Evolutionary conservation across 2,888 invertebrate genomes (phyloP).

Genomic region (Cylloceria caligata): DNA sequence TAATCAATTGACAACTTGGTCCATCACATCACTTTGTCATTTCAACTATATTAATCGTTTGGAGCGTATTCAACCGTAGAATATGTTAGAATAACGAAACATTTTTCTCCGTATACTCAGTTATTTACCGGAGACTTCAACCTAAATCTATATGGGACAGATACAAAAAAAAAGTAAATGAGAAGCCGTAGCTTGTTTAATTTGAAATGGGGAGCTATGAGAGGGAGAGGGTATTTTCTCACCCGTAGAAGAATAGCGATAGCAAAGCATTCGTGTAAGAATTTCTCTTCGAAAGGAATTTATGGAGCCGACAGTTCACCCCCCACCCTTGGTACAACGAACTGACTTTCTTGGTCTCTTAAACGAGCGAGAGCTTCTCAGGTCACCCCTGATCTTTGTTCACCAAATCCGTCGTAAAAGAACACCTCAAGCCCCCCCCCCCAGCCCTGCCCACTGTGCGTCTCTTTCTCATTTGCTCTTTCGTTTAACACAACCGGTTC

Average conservation of each 20-base stretch:
- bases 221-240: not conserved
- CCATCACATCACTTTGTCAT: too few species aligned
- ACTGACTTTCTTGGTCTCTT: constrained; percentile 48
- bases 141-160: too few species aligned
- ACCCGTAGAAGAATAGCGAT: constrained; percentile 12
- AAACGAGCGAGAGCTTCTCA: constrained; percentile 46
- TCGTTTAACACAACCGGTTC: constrained; percentile 29
- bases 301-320: constrained; percentile 9
- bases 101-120: too few species aligned
- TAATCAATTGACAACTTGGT: too few species aligned
- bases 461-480: constrained; percentile 23
- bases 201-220: not conserved
- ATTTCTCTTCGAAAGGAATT: constrained; percentile 44
- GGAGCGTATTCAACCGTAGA: too few species aligned
- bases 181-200: constrained; percentile 1
- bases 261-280: constrained; percentile 22
- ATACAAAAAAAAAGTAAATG: constrained; percentile 4
- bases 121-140: too few species aligned
- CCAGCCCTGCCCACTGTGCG: constrained; percentile 17
- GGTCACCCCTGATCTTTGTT: constrained; percentile 62
- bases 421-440: constrained; percentile 41
- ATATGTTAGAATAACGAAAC: too few species aligned
- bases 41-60: too few species aligned
- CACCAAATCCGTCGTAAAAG: constrained; percentile 67
- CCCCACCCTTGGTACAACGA: not conserved